These are phyloP conservation scores for Leptothorax acervorum DNA, from an alignment of 2,888 invertebrate genomes.

Conservation along the genomic window DNA sequence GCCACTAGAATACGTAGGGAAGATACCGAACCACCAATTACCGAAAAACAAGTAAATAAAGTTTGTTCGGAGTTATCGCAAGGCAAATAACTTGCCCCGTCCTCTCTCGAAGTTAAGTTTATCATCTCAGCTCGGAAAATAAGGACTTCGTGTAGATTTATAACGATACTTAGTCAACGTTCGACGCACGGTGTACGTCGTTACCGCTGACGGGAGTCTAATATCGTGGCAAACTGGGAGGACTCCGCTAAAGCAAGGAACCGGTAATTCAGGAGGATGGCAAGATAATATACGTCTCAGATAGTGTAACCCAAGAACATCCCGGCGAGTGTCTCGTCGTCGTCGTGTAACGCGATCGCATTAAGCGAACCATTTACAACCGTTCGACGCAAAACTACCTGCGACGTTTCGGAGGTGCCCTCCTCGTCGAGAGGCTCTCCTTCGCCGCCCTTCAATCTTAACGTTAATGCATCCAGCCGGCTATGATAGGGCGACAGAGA, in stretches of 20 bases:
- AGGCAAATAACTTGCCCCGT: not conserved
- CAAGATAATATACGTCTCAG: constrained; percentile 35
- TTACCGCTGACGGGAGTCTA: constrained; percentile 13
- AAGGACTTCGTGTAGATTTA: not conserved
- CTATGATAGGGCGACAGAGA: constrained; percentile 37
- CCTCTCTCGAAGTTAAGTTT: not conserved
- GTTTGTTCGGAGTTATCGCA: not conserved
- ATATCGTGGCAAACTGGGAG: constrained; percentile 10
- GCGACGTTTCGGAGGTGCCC: constrained; percentile 1
- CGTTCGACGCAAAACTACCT: constrained; percentile 35
- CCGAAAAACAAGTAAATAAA: not conserved
- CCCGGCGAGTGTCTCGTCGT: not conserved
- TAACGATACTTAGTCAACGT: not conserved
- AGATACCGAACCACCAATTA: not conserved
- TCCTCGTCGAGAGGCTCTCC: constrained; percentile 20
- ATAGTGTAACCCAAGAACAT: constrained; percentile 30
- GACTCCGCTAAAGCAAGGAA: not conserved
- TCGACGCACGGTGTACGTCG: not conserved
- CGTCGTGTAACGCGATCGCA: constrained; percentile 47
- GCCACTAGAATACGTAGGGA: not conserved
- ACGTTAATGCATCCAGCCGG: constrained; percentile 61
- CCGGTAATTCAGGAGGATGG: constrained; percentile 21
- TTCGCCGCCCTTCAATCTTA: constrained; percentile 56
- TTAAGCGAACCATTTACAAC: constrained; percentile 30
- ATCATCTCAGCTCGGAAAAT: not conserved